Conservation (phyloP, 2,888 invertebrate species). For the Drosophila robusta region DNA sequence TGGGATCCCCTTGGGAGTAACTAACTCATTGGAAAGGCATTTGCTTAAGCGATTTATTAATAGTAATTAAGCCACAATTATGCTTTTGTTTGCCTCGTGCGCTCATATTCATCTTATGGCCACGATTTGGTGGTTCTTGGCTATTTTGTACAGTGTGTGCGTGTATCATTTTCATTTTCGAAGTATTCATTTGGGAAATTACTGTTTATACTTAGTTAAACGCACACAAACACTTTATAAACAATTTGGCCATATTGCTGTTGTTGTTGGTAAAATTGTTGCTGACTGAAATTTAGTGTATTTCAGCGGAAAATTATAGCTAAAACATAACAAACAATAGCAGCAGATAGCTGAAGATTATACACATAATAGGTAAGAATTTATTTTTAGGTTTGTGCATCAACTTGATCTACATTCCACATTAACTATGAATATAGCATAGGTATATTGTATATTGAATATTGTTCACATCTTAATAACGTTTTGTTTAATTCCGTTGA, state of each 20-base stretch:
- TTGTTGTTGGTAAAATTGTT: constrained; percentile 29
- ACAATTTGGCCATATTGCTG: constrained; percentile 54
- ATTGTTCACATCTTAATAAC: no score
- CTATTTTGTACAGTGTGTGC: constrained; percentile 9
- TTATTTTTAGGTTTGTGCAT: constrained; percentile 50
- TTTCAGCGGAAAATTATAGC: constrained; percentile 66
- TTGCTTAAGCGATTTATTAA: constrained; percentile 62
- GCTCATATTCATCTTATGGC: constrained; percentile 2
- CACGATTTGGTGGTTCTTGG: constrained; percentile 19
- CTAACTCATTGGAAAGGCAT: constrained; percentile 51
- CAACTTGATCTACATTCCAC: constrained; percentile 25
- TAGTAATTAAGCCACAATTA: constrained; percentile 58
- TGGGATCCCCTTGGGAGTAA: background rate
- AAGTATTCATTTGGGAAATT: constrained; percentile 60
- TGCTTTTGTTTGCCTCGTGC: constrained; percentile 51
- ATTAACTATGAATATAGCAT: constrained; percentile 3
- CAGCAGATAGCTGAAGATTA: constrained; percentile 22
- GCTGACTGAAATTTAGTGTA: constrained; percentile 52
- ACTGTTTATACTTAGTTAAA: constrained; percentile 65
- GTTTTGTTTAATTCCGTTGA: no score
- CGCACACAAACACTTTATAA: constrained; percentile 69
- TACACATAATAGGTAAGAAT: constrained; percentile 33
- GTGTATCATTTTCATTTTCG: constrained; percentile 65
- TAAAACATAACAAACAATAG: constrained; percentile 68
- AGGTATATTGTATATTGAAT: no score